A percentile compares a stretch with the other conserved stretches of the same genome.
These are phyloP conservation scores for Malacosoma neustria DNA, from an alignment of 2,888 invertebrate species.

Conservation along the genomic window DNA sequence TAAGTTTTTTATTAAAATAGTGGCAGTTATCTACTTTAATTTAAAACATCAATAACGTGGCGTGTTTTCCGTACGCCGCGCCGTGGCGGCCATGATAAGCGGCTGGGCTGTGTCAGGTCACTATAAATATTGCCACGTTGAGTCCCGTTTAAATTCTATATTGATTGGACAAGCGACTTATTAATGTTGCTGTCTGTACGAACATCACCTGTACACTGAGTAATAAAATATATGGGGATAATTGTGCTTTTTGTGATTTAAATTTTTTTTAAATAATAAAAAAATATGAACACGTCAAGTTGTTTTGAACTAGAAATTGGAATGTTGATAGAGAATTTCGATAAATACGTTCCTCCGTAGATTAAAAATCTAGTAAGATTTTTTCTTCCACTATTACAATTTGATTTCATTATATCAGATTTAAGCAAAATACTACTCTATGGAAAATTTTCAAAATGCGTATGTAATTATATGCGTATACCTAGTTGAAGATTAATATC, in stretches of 20 bases:
- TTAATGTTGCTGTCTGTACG: slow-evolving; percentile 23
- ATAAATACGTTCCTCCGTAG: no score
- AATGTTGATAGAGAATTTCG: no score
- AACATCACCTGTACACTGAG: slow-evolving; percentile 10
- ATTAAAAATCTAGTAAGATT: no score
- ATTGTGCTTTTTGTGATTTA: background rate
- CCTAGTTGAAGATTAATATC: no score
- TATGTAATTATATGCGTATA: no score
- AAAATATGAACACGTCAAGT: no score
- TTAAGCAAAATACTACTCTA: no score
- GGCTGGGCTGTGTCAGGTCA: slow-evolving; percentile 39
- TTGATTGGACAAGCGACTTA: slow-evolving; percentile 31
- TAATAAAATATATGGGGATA: background rate
- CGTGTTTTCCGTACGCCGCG: slow-evolving; percentile 22
- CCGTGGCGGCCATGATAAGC: slow-evolving; percentile 28
- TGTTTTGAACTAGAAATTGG: no score
- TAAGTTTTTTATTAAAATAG: background rate
- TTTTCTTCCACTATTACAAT: no score
- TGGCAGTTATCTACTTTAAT: background rate
- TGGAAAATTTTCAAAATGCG: no score
- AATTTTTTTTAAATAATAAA: no score
- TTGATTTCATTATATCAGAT: no score
- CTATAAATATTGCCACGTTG: slow-evolving; percentile 41
- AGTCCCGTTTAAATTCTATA: slow-evolving; percentile 38
- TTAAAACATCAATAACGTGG: background rate